A percentile compares a stretch with the other conserved stretches of the same genome.
phyloP scores from a whole-genome alignment of 2,888 invertebrate species.

The Hydraecia micacea region DNA sequence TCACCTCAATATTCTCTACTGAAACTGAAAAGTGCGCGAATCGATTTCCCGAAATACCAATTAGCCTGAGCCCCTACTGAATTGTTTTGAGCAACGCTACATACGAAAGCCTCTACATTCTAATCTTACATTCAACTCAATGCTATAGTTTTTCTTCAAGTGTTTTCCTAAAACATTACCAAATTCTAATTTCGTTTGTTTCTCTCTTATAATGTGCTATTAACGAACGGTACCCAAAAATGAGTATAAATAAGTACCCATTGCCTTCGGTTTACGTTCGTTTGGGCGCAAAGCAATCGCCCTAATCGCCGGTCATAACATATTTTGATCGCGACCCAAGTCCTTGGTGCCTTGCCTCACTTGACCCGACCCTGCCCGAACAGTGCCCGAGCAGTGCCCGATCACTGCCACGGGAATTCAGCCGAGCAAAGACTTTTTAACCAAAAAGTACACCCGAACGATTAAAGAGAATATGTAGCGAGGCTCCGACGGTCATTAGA shows the following conservation, averaged over 20 bases:
- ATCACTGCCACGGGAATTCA: constrained; percentile 49
- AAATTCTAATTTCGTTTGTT: constrained; percentile 19
- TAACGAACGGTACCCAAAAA: constrained; percentile 8
- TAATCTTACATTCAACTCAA: not conserved
- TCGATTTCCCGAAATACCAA: constrained; percentile 27
- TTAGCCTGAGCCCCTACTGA: constrained; percentile 27
- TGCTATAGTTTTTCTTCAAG: constrained; percentile 23
- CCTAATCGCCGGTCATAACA: constrained; percentile 58
- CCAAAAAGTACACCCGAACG: constrained; percentile 25
- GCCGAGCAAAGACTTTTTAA: constrained; percentile 21
- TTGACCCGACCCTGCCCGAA: constrained; percentile 49
- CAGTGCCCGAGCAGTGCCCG: constrained; percentile 23
- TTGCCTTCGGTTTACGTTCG: constrained; percentile 41
- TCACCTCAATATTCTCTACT: not conserved
- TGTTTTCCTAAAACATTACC: not conserved
- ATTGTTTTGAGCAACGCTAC: constrained; percentile 32
- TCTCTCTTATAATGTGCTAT: constrained; percentile 9
- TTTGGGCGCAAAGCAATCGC: constrained; percentile 54
- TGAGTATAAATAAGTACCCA: constrained; percentile 21
- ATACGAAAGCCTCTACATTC: constrained; percentile 8
- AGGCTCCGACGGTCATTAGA: constrained; percentile 11
- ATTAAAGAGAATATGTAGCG: constrained; percentile 25
- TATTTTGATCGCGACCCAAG: constrained; percentile 47
- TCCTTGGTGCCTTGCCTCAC: constrained; percentile 24
- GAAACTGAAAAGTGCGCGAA: constrained; percentile 6